Conservation (phyloP, 2,888 invertebrate genomes). For the Epistrophe grossulariae region DNA sequence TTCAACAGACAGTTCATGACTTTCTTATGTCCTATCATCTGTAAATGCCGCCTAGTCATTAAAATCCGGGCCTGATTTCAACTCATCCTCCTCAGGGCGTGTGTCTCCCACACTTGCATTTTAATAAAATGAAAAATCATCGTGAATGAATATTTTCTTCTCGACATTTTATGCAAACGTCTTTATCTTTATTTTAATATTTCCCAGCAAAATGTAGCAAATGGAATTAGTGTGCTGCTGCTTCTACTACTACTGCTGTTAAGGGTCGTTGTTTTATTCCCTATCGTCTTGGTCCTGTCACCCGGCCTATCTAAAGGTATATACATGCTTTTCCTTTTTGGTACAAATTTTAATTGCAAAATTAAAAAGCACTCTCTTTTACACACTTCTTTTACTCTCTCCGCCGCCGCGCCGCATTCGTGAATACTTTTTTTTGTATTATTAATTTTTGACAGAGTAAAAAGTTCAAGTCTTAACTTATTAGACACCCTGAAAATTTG, state of each 20-base stretch:
- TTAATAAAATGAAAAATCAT: constrained; percentile 48
- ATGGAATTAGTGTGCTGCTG: constrained; percentile 59
- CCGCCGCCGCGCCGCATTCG: not conserved
- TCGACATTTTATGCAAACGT: constrained; percentile 66
- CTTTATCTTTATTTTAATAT: constrained; percentile 70
- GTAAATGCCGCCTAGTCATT: not conserved
- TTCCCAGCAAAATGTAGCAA: constrained; percentile 52
- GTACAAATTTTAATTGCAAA: constrained; percentile 68
- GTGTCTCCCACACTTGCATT: not conserved
- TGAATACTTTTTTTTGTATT: not conserved
- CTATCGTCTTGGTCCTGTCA: not conserved
- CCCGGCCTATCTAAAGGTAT: not conserved
- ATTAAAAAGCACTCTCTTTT: constrained; percentile 68
- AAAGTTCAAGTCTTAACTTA: constrained; percentile 64
- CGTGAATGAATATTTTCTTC: constrained; percentile 58
- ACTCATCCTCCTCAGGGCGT: not conserved
- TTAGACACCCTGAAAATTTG: constrained; percentile 48
- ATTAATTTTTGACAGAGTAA: constrained; percentile 21
- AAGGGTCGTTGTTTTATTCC: constrained; percentile 39
- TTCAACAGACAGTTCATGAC: not conserved
- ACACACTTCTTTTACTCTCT: constrained; percentile 6
- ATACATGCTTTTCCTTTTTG: constrained; percentile 41
- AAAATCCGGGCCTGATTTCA: not conserved
- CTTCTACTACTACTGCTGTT: not conserved
- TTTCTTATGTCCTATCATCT: not conserved